Evolutionary conservation across 53 echinoderm and acorn worm species (phyloP).

Genomic region (Holothuria scabra): DNA sequence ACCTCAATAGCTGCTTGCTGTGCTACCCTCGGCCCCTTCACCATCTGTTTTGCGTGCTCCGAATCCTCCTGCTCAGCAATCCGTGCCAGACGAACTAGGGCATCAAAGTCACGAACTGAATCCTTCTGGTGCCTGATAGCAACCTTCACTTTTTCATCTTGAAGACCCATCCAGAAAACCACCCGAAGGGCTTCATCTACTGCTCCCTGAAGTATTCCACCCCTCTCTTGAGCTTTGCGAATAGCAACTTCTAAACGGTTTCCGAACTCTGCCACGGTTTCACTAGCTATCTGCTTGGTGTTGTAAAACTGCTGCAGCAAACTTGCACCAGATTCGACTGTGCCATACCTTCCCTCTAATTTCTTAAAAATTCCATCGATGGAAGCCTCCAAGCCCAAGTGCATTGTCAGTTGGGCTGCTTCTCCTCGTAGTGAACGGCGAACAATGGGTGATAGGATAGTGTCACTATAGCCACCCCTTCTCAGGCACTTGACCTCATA

Average conservation of each 20-base stretch:
- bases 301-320: conserved; percentile 58
- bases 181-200: conserved; percentile 50
- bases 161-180: conserved; percentile 55
- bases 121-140: conserved; percentile 55
- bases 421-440: conserved; percentile 51
- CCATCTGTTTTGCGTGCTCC: conserved; percentile 23
- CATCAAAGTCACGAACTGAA: conserved; percentile 20
- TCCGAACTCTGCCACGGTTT: conserved; percentile 34
- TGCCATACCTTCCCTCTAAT: conserved; percentile 56
- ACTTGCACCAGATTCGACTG: conserved; percentile 46
- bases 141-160: conserved; percentile 31
- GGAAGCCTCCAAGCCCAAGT: conserved; percentile 32
- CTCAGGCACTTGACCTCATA: conserved; percentile 39
- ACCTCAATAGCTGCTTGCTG: background rate
- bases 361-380: conserved; percentile 20
- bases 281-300: conserved; percentile 1
- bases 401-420: conserved; percentile 33
- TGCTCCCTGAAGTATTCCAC: conserved; percentile 20
- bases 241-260: conserved; percentile 30
- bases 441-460: background rate
- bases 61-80: conserved; percentile 46
- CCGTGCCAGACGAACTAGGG: conserved; percentile 36
- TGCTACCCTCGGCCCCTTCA: background rate
- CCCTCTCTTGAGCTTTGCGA: conserved; percentile 28
- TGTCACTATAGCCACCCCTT: conserved; percentile 1